These are phyloP conservation scores for Drosophila asahinai DNA, from an alignment of 1,140 invertebrate species.

Conservation along the genomic window DNA sequence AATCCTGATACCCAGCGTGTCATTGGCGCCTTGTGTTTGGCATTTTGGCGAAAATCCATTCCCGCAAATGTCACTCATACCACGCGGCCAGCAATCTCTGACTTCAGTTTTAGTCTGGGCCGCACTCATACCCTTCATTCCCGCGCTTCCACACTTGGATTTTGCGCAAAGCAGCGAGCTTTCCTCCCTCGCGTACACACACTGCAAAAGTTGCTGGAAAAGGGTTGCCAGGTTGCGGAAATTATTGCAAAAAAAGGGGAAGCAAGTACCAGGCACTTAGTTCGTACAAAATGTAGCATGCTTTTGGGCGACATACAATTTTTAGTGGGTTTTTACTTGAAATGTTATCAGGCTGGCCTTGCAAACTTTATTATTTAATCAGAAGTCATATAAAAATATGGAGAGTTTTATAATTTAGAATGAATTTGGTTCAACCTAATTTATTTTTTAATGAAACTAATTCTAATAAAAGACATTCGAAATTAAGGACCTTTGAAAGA, in stretches of 20 bases:
- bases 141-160: neutral
- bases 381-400: no score
- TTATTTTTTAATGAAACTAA: no score
- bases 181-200: slow-evolving; percentile 55
- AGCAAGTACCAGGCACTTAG: neutral
- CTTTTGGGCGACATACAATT: neutral
- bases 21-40: slow-evolving; percentile 41
- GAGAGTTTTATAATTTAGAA: no score
- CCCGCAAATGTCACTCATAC: slow-evolving; percentile 69
- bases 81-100: slow-evolving; percentile 38
- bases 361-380: no score
- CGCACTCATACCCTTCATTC: slow-evolving; percentile 50
- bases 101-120: slow-evolving; percentile 49
- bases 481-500: no score
- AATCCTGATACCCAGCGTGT: slow-evolving; percentile 36
- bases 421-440: no score
- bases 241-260: neutral
- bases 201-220: slow-evolving; percentile 22
- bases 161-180: slow-evolving; percentile 54
- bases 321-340: neutral
- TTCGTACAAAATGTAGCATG: neutral
- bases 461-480: no score
- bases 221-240: slow-evolving; percentile 47
- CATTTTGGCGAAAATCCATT: slow-evolving; percentile 51
- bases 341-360: no score